Conservation (phyloP, 1,140 invertebrate species). For the Drosophila busckii region DNA sequence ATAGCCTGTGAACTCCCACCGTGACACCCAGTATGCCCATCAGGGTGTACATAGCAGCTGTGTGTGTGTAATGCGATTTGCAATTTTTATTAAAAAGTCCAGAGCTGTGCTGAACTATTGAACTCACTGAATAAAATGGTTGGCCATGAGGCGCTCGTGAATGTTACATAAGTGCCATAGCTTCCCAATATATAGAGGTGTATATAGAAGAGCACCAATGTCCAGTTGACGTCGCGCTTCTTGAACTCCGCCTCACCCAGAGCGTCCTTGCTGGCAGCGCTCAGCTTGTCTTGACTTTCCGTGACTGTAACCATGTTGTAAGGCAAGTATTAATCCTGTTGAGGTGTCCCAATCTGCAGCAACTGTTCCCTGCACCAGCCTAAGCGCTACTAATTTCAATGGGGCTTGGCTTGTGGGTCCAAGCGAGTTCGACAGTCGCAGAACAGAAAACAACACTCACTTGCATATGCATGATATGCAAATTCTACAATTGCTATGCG, state of each 20-base stretch:
- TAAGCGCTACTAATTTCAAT: constrained; percentile 25
- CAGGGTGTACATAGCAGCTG: constrained; percentile 82
- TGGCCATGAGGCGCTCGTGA: constrained; percentile 82
- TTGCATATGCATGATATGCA: constrained; percentile 29
- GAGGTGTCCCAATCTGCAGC: not conserved
- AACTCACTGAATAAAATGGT: constrained; percentile 84
- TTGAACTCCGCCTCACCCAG: constrained; percentile 26
- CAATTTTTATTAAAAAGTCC: not conserved
- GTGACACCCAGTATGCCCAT: constrained; percentile 87
- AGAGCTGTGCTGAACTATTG: constrained; percentile 9
- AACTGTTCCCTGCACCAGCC: constrained; percentile 12
- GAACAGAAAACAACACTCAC: no score
- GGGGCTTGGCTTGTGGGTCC: constrained; percentile 2
- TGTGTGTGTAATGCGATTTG: not conserved
- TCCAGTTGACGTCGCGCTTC: constrained; percentile 83
- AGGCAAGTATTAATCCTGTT: no score
- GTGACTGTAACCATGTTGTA: constrained; percentile 6
- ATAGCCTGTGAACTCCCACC: constrained; percentile 92
- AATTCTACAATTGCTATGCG: not conserved
- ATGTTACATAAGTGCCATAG: constrained; percentile 81
- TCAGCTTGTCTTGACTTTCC: constrained; percentile 1
- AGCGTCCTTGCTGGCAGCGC: not conserved
- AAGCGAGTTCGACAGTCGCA: not conserved
- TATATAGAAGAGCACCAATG: constrained; percentile 83
- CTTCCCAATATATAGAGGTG: constrained; percentile 84